Percentiles rank a stretch among this genome's conserved stretches.
These are phyloP conservation scores for Girardinus metallicus DNA, from an alignment of 2,797 vertebrate genomes.

Conservation along the genomic window DNA sequence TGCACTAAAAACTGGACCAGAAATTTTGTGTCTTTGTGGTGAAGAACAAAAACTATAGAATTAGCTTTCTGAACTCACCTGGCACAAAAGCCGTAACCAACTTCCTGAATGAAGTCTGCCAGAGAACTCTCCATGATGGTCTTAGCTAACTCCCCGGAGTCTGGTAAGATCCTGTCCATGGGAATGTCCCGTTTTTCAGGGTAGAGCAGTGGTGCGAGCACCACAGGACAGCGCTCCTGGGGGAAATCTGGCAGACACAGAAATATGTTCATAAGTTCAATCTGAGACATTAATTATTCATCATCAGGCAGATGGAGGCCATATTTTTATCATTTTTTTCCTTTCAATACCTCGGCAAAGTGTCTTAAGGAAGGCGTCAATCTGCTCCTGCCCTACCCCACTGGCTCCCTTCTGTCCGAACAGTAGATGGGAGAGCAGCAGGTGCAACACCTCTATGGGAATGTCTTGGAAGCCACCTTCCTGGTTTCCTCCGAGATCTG, in stretches of 20 bases:
- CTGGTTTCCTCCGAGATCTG: constrained; percentile 97
- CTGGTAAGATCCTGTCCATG: constrained; percentile 99
- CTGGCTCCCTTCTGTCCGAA: constrained; percentile 99
- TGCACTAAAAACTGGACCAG: too few species aligned
- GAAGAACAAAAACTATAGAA: not conserved
- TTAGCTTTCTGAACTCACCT: constrained; percentile 79
- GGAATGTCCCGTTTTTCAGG: constrained; percentile 99
- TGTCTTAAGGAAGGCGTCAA: constrained; percentile 98
- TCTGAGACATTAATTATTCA: not conserved
- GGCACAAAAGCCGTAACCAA: constrained; percentile 98
- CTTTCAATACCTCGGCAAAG: constrained; percentile 92
- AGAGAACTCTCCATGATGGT: constrained; percentile 99
- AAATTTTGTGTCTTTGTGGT: too few species aligned
- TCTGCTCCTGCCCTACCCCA: constrained; percentile 98
- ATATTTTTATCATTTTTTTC: not conserved
- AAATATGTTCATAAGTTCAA: not conserved
- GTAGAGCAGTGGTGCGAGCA: constrained; percentile 99
- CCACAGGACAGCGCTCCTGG: constrained; percentile 99
- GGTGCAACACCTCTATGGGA: constrained; percentile 99
- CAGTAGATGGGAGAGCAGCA: constrained; percentile 99
- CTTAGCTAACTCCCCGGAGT: constrained; percentile 99
- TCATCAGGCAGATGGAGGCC: not conserved
- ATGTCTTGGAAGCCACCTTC: constrained; percentile 99
- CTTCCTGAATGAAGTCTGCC: constrained; percentile 99
- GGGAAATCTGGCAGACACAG: constrained; percentile 90